Evolutionary conservation across 1,140 invertebrate genomes (phyloP).

Genomic region (Melipona quadrifasciata): DNA sequence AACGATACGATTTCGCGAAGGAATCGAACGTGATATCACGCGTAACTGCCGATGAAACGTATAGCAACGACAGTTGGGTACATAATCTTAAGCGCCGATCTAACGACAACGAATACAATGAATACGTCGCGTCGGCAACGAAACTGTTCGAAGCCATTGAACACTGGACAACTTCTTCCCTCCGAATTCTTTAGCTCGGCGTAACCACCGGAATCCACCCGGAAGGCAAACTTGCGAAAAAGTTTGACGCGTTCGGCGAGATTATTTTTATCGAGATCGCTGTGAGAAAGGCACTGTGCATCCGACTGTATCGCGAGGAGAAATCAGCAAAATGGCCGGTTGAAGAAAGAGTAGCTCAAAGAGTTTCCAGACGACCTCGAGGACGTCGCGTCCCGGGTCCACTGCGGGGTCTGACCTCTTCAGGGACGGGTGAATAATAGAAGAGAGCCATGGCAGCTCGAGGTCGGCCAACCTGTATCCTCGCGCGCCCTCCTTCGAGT

Average conservation of each 20-base stretch:
- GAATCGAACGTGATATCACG: conserved; percentile 63
- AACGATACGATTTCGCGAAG: neutral
- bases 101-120: neutral
- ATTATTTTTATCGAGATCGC: neutral
- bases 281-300: neutral
- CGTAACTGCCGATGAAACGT: conserved; percentile 50
- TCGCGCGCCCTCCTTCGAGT: conserved; percentile 46
- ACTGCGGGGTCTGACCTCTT: conserved; percentile 39
- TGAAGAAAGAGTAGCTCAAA: neutral
- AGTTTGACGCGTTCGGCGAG: conserved; percentile 1
- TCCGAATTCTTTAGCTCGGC: neutral
- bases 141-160: neutral
- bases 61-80: neutral
- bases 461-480: conserved; percentile 60
- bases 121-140: conserved; percentile 16
- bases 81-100: neutral
- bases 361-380: conserved; percentile 16
- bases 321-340: neutral
- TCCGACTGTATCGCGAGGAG: neutral
- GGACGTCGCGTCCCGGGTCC: conserved; percentile 16
- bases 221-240: conserved; percentile 4
- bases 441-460: conserved; percentile 61
- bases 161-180: neutral
- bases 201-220: too few relatives aligned
- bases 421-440: conserved; percentile 70